These are phyloP conservation scores for Bombyx mandarina DNA, from an alignment of 1,140 invertebrate genomes.

Conservation along the genomic window DNA sequence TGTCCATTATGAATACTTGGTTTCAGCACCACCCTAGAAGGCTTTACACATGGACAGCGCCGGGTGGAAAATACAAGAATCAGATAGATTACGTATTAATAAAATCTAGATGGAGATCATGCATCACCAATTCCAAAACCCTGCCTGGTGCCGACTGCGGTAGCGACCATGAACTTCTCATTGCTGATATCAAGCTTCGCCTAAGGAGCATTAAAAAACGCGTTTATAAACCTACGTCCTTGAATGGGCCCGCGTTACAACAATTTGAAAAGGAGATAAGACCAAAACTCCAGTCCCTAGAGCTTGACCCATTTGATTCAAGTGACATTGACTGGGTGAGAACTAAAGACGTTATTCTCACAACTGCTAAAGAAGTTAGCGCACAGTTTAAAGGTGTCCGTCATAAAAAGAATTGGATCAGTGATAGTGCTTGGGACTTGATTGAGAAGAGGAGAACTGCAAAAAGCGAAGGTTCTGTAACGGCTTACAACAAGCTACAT, in stretches of 20 bases:
- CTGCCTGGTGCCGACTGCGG: slow-evolving; percentile 19
- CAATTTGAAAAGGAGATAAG: not conserved
- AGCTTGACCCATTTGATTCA: not conserved
- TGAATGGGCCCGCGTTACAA: not conserved
- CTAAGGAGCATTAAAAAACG: not conserved
- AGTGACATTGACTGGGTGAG: not conserved
- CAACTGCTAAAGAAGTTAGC: not conserved
- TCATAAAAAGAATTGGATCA: not conserved
- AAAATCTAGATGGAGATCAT: too few species aligned
- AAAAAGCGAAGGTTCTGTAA: not conserved
- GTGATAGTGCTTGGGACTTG: not conserved
- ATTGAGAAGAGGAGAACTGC: slow-evolving; percentile 1
- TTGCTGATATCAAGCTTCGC: not conserved
- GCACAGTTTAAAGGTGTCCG: not conserved
- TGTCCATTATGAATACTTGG: slow-evolving; percentile 14
- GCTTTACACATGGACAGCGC: not conserved
- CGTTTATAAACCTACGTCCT: too few species aligned
- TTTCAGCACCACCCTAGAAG: slow-evolving; percentile 12
- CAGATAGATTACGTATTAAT: too few species aligned
- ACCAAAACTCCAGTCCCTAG: not conserved
- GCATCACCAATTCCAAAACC: slow-evolving; percentile 5
- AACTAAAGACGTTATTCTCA: not conserved
- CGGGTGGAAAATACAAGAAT: too few species aligned
- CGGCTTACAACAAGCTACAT: not conserved
- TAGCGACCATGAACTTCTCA: slow-evolving; percentile 7